Evolutionary conservation across 2,888 invertebrate genomes (phyloP), one percentile per base, ranked within the genome.

Genomic region (Caenorhabditis wallacei): DNA sequence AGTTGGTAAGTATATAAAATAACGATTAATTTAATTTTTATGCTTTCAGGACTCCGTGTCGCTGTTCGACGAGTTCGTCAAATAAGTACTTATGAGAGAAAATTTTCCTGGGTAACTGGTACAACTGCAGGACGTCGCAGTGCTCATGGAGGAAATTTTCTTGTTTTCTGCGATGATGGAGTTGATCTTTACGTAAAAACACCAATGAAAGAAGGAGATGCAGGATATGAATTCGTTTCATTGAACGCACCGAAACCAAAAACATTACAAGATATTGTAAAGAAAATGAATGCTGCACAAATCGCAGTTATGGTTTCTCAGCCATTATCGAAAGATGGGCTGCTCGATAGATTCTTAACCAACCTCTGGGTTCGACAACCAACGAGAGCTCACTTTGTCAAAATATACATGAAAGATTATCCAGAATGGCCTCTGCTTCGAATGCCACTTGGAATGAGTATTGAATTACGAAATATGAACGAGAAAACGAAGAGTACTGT

Each of bases 401-500:
- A 30, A 24, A 8, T 37, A 20, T 80, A 40, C 24, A 75, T 81
- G 75, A 48, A 16, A 13, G 59, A 48, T 8, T 88, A 70, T 51
- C 89, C 89, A 10, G 85, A 87, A 37, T 88, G 85, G 82, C 84
- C 71, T 16, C 46, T 89, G 24, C 76, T 88, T 24, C 57, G 74
- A 54, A 79, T 86, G 80, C 69, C 71, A 54, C 13, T 74, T 64
- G 78, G 83, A 76, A 57, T 54, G 30, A 22, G 16, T 20, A 51
- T 37, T 48, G 16, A 18, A 10, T 11, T 13, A 8, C 40, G 46
- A 82, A n/a, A 5, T 5, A 5, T 24, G 3, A 26, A 24, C 16
- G 26, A 43, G 2, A 43, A 4, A 2, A 18, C 2, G 18, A 61
- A 69, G 20, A 43, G 5, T 1, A 5, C 7, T 5, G 56, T 51